These are phyloP conservation scores for Sitophilus oryzae DNA, from an alignment of 1,140 invertebrate genomes.

Conservation along the genomic window DNA sequence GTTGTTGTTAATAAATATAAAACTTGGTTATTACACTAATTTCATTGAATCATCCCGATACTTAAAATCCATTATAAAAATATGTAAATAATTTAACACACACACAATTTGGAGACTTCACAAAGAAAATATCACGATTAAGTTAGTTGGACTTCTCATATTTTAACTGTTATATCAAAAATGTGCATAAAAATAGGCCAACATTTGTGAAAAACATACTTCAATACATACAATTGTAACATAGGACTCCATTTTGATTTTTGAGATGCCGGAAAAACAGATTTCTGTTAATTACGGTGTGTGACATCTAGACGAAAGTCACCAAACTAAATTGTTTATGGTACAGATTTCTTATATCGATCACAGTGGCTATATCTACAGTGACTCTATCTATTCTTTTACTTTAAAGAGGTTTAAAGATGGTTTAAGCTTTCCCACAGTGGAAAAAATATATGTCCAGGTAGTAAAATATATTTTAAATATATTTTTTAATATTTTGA, in stretches of 20 bases:
- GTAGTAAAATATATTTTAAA: too few species aligned
- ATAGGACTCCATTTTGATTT: neutral
- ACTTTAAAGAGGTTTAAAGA: too few species aligned
- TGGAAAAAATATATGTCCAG: too few species aligned
- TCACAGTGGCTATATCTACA: too few species aligned
- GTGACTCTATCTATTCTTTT: too few species aligned
- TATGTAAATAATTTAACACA: neutral
- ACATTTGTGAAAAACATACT: neutral
- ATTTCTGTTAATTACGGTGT: neutral
- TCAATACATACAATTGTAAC: neutral
- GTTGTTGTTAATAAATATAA: neutral
- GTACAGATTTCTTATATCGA: too few species aligned
- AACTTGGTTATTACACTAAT: conserved; percentile 1
- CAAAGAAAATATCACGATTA: neutral
- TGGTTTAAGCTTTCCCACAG: too few species aligned
- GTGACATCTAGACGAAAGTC: neutral
- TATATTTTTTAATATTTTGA: too few species aligned
- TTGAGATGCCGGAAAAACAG: neutral
- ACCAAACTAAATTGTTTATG: too few species aligned
- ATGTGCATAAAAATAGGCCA: conserved; percentile 9
- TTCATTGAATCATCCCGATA: neutral
- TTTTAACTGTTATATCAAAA: neutral
- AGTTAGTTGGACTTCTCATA: neutral
- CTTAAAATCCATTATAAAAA: conserved; percentile 1
- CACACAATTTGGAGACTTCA: neutral